Evolutionary conservation across 2,797 vertebrate species (phyloP), one percentile per base, ranked within the genome.

Genomic region (Trachurus trachurus): DNA sequence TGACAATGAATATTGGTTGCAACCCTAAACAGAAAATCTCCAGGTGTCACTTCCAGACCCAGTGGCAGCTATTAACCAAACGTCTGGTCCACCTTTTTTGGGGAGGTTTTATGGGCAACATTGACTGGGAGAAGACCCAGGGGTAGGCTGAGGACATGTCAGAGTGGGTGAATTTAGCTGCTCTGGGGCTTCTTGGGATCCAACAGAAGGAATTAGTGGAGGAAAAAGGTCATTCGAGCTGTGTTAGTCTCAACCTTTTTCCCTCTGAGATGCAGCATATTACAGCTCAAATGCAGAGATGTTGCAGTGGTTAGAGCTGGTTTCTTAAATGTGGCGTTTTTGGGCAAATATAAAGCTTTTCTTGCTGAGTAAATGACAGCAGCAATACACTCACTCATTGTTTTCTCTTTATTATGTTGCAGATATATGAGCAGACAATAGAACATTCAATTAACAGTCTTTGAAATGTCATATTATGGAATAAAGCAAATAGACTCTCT

Each of bases 171-270:
- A 50, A 11, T 50, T n/a, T 13, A 5, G 12, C 47, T 67, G 61
- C 53, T 63, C 47, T 50, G 68, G 44, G 67, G 66, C 29, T 44
- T 77, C 16, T 60, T 53, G 7, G 13, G 19, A 16, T 29, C 31
- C 22, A 44, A 42, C 39, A 69, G 54, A 67, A 31, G 56, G 37
- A 67, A 26, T 68, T 56, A 74, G 31, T 0, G 4, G 22, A 31
- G 19, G 56, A 53, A 52, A 44, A 76, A 74, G 65, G 71, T 68
- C 39, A 65, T 61, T 75, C 61, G n/a, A 26, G 76, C 67, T 70
- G 3, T 42, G 26, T 26, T 26, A 26, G 26, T 26, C 26, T 26
- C 11, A 37, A 6, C 7, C 34, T 37, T 37, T 37, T 37, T 37
- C 57, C 70, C 17, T 16, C 45, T 74, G 71, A 31, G 74, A 78